These are phyloP conservation scores for Trachurus trachurus DNA, from an alignment of 2,797 vertebrate species.

Conservation along the genomic window DNA sequence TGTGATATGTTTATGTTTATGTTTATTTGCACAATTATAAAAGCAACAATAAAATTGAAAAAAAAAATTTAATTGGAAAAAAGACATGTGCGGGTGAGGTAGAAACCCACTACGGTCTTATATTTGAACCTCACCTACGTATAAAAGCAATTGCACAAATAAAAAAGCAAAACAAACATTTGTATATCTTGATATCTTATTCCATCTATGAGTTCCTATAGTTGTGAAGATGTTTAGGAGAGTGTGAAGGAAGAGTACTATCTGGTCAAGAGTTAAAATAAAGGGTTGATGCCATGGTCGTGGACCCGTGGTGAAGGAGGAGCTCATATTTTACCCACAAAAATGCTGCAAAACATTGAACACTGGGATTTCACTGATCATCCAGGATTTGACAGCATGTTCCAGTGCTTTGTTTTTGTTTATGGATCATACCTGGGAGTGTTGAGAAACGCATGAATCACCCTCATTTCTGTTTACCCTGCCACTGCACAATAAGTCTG, in stretches of 20 bases:
- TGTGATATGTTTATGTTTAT: too few species aligned
- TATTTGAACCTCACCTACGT: too few species aligned
- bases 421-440: slow-evolving; percentile 40
- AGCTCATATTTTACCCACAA: too few species aligned
- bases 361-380: background rate
- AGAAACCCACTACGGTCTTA: too few species aligned
- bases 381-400: slow-evolving; percentile 34
- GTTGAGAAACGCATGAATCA: slow-evolving; percentile 48
- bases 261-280: background rate
- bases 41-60: too few species aligned
- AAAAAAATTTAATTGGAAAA: too few species aligned
- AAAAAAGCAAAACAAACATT: too few species aligned
- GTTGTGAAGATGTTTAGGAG: background rate
- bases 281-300: background rate
- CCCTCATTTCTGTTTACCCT: slow-evolving; percentile 44
- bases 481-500: slow-evolving; percentile 42
- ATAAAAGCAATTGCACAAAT: too few species aligned
- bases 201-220: background rate
- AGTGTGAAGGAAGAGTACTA: background rate
- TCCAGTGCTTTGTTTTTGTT: slow-evolving; percentile 27
- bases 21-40: too few species aligned
- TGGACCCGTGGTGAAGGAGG: background rate
- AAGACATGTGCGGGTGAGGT: too few species aligned
- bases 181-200: too few species aligned
- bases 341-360: background rate